Percentiles rank a stretch among this genome's conserved stretches.
These are phyloP conservation scores for Macroramphosus scolopax DNA, from an alignment of 2,797 vertebrate genomes.

Conservation along the genomic window DNA sequence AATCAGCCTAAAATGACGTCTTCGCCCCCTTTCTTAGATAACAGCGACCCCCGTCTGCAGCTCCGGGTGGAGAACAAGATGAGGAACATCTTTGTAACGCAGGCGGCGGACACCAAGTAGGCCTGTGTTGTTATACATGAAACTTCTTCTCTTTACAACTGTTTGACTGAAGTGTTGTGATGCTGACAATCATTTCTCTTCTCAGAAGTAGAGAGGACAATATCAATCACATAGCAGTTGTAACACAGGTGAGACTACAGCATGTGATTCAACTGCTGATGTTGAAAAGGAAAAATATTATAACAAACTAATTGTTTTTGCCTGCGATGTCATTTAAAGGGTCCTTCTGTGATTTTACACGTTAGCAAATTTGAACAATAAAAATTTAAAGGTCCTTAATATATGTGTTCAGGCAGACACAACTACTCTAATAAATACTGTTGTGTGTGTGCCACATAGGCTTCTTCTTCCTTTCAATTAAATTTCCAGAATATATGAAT, in stretches of 20 bases:
- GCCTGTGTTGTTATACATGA: not conserved
- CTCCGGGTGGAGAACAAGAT: constrained; percentile 68
- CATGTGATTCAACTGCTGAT: too few relatives aligned
- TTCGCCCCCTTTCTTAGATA: constrained; percentile 35
- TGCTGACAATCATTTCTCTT: constrained; percentile 22
- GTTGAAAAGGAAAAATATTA: too few relatives aligned
- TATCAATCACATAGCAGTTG: constrained; percentile 67
- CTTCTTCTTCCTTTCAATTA: too few relatives aligned
- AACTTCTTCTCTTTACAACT: not conserved
- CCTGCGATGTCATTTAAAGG: not conserved
- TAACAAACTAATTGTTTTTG: too few relatives aligned
- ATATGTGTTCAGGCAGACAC: too few relatives aligned
- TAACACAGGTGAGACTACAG: constrained; percentile 64
- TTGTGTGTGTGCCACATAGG: too few relatives aligned
- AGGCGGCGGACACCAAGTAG: constrained; percentile 73
- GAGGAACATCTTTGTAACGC: constrained; percentile 79
- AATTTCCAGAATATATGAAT: too few relatives aligned
- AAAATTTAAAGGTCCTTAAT: too few relatives aligned
- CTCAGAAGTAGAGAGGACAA: constrained; percentile 56
- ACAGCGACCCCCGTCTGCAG: constrained; percentile 54
- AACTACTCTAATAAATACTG: too few relatives aligned
- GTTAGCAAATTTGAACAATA: too few relatives aligned
- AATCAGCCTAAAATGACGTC: constrained; percentile 48
- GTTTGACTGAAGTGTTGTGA: not conserved
- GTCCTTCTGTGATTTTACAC: not conserved